A percentile compares a stretch with the other conserved stretches of the same genome.
Evolutionary conservation across 2,888 invertebrate genomes (phyloP).

Genomic region (Ophioninae sp.): DNA sequence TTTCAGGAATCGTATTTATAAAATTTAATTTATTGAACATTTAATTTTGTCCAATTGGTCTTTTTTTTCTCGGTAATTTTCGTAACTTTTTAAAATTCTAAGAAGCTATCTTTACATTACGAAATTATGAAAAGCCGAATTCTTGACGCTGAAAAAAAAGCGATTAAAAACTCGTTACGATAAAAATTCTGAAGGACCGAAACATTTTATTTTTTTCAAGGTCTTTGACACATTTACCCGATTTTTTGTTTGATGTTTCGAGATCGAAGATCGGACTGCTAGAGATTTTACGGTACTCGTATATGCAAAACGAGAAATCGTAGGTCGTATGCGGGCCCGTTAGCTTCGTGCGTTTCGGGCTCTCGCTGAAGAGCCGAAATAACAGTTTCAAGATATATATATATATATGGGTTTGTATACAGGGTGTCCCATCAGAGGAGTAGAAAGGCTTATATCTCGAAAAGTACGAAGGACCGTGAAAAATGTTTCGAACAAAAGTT

Average conservation of each 20-base stretch:
- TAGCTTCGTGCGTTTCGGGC: background rate
- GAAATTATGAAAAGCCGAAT: background rate
- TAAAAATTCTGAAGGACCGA: background rate
- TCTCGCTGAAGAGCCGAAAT: constrained; percentile 3
- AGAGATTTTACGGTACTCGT: background rate
- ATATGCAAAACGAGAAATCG: constrained; percentile 36
- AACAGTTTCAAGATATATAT: background rate
- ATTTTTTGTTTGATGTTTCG: background rate
- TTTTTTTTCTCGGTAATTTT: no score
- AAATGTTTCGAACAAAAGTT: no score
- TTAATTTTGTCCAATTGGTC: no score
- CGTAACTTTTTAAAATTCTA: background rate
- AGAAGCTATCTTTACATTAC: background rate
- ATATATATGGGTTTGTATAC: background rate
- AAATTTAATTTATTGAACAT: no score
- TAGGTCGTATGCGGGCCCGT: background rate
- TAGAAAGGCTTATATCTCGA: background rate
- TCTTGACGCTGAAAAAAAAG: background rate
- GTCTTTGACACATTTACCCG: background rate
- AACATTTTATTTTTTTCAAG: background rate
- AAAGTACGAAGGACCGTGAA: background rate
- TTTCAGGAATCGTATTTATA: no score
- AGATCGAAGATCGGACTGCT: background rate
- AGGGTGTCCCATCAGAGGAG: background rate
- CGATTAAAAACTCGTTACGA: background rate